Conservation (phyloP, 2,113 vertebrate genomes). For the Limnothrissa miodon region DNA sequence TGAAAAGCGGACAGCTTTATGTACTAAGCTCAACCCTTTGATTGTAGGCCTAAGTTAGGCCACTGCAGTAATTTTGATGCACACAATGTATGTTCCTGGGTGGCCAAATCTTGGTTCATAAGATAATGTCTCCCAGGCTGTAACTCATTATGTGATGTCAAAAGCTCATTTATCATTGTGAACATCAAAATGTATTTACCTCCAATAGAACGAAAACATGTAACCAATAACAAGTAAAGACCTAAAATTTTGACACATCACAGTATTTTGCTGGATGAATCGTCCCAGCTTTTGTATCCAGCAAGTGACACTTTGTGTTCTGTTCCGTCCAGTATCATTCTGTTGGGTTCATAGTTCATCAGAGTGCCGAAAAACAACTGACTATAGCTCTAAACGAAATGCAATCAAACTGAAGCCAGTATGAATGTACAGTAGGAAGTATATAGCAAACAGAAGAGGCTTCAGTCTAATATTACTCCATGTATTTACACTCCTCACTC, state of each 20-base stretch:
- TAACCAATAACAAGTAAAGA: not conserved
- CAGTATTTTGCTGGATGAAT: not conserved
- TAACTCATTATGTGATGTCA: not conserved
- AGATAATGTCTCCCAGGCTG: not conserved
- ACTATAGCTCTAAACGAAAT: constrained; percentile 63
- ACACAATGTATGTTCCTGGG: not conserved
- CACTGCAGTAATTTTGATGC: not conserved
- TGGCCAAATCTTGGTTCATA: not conserved
- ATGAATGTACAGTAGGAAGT: constrained; percentile 75
- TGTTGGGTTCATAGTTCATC: constrained; percentile 47
- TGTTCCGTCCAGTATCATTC: not conserved
- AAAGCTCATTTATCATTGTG: not conserved
- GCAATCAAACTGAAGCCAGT: constrained; percentile 81
- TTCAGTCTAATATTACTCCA: constrained; percentile 78
- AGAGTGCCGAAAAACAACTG: constrained; percentile 55
- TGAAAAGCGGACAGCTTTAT: not conserved
- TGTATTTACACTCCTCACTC: constrained; percentile 74
- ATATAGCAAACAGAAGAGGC: constrained; percentile 64
- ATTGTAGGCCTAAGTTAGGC: not conserved
- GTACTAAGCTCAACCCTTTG: not conserved
- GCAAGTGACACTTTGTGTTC: not conserved
- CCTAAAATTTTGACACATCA: not conserved
- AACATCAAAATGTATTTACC: not conserved
- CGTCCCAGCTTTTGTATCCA: not conserved
- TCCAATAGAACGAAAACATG: not conserved